A percentile compares a stretch with the other conserved stretches of the same genome.
phyloP scores from a whole-genome alignment of 2,113 vertebrate genomes.

The Danio rerio region GRCz12tu NC_133191.1:35107501-35108000 shows the following conservation, averaged over 20 bases:
- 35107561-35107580: not conserved
- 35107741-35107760: slow-evolving; percentile 61
- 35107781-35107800: slow-evolving; percentile 67
- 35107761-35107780: slow-evolving; percentile 75
- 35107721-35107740: slow-evolving; percentile 68
- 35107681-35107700: not conserved
- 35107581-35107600: not conserved
- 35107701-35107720: slow-evolving; percentile 58
- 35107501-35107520: not conserved
- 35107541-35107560: slow-evolving; percentile 3
- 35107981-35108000: not conserved
- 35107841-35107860: slow-evolving; percentile 30
- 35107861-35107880: slow-evolving; percentile 66
- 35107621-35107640: not conserved
- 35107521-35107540: not conserved
- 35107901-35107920: slow-evolving; percentile 16
- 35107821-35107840: slow-evolving; percentile 71
- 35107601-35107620: not conserved
- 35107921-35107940: slow-evolving; percentile 20
- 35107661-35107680: not conserved
- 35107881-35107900: slow-evolving; percentile 73
- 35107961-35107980: not conserved
- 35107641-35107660: not conserved
- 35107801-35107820: slow-evolving; percentile 60
- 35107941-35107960: not conserved